Conservation (phyloP, 2,113 vertebrate species). For the Scolopax mira region DNA sequence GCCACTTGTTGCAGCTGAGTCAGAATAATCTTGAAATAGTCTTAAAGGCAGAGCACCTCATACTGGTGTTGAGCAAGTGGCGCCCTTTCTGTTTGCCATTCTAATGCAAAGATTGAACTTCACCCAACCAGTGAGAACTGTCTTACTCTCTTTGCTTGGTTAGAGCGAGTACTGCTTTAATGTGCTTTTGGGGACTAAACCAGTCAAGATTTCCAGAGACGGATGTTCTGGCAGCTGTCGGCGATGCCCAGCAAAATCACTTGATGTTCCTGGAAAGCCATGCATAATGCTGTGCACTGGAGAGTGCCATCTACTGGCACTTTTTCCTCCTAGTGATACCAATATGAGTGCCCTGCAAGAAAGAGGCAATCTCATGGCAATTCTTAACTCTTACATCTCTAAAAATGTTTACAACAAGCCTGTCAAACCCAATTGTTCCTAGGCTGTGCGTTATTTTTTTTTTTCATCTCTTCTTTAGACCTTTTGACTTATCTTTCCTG, state of each 20-base stretch:
- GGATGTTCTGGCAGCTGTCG: background rate
- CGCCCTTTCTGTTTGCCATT: background rate
- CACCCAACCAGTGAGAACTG: background rate
- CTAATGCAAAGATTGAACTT: background rate
- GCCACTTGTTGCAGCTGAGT: background rate
- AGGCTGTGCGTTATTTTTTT: background rate
- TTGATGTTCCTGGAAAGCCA: background rate
- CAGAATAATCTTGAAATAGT: background rate
- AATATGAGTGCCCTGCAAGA: background rate
- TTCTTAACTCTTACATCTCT: background rate
- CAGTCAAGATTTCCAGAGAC: background rate
- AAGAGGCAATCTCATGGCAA: background rate
- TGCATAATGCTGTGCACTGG: accelerated
- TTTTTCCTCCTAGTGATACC: background rate
- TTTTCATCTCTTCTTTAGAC: background rate
- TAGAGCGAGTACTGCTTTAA: background rate
- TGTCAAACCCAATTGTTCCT: background rate
- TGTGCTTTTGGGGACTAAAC: background rate
- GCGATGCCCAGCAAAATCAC: accelerated
- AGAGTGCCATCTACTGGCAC: background rate
- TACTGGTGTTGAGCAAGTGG: background rate
- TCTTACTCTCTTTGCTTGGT: background rate
- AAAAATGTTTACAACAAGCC: background rate
- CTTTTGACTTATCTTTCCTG: constrained; percentile 1
- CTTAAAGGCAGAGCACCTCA: background rate